These are phyloP conservation scores for Hermatobates lingyangjiaoensis DNA, from an alignment of 1,140 invertebrate genomes.

Conservation along the genomic window DNA sequence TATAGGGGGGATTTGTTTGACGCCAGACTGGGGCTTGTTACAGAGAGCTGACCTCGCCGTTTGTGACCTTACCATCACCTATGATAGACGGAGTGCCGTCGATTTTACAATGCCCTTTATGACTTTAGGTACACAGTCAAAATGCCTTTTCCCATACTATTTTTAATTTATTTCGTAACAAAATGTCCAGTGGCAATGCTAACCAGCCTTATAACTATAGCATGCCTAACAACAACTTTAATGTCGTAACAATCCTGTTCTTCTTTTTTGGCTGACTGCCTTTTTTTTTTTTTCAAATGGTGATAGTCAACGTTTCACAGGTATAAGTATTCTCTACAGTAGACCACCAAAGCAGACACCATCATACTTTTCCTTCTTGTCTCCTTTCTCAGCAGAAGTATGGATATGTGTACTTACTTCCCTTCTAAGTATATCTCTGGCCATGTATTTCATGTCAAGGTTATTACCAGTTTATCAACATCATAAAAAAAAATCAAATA, in stretches of 20 bases:
- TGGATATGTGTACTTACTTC: conserved; percentile 85
- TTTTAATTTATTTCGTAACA: too few species aligned
- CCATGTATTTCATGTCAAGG: conserved; percentile 70
- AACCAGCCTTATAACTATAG: too few species aligned
- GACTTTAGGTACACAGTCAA: conserved; percentile 63
- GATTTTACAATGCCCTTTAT: conserved; percentile 85
- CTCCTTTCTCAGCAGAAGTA: conserved; percentile 71
- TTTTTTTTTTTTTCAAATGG: too few species aligned
- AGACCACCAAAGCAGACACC: conserved; percentile 47
- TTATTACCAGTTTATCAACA: too few species aligned
- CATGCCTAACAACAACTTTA: too few species aligned
- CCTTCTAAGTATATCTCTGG: conserved; percentile 63
- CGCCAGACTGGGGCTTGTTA: conserved; percentile 20
- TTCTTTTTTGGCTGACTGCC: too few species aligned
- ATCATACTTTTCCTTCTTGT: conserved; percentile 67
- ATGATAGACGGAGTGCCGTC: conserved; percentile 56
- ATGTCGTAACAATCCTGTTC: too few species aligned
- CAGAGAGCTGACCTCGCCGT: conserved; percentile 83
- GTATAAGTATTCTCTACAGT: conserved; percentile 60
- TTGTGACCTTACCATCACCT: conserved; percentile 82
- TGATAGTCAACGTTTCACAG: conserved; percentile 26
- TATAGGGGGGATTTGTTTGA: not conserved
- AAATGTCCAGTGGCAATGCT: too few species aligned
- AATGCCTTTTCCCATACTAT: too few species aligned
- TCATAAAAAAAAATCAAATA: too few species aligned